Evolutionary conservation across 2,888 invertebrate species (phyloP).

Genomic region (Napeogenes sylphis): DNA sequence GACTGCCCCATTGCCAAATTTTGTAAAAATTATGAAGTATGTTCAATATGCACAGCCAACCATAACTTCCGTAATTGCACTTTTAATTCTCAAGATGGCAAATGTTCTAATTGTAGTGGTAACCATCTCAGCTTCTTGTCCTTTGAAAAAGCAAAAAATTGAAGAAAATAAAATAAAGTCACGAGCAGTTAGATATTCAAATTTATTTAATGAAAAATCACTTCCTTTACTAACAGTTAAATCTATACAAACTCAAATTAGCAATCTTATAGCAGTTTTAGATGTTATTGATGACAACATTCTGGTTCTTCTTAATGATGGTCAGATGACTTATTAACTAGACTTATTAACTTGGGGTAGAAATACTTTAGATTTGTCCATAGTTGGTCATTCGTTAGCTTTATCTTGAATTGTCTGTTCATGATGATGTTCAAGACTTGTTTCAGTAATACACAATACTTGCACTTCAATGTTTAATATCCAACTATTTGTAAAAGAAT

Average conservation of each 20-base stretch:
- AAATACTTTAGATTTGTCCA: conserved; percentile 11
- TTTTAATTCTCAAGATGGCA: conserved; percentile 9
- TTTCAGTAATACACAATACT: too few relatives aligned
- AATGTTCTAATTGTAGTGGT: conserved; percentile 17
- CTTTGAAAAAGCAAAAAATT: too few relatives aligned
- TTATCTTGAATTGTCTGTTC: too few relatives aligned
- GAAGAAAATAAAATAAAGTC: conserved; percentile 17
- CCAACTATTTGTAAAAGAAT: too few relatives aligned
- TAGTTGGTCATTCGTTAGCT: conserved; percentile 10
- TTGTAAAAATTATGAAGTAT: conserved; percentile 22
- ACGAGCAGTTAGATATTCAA: conserved; percentile 3
- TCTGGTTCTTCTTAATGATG: conserved; percentile 9
- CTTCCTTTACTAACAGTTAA: conserved; percentile 8
- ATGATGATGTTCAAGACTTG: too few relatives aligned
- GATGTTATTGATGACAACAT: conserved; percentile 16
- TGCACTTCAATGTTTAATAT: too few relatives aligned
- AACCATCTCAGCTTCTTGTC: conserved; percentile 19
- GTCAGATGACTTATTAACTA: not conserved
- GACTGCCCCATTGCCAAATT: conserved; percentile 26
- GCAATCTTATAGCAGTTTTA: conserved; percentile 9
- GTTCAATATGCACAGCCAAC: too few relatives aligned
- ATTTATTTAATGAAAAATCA: conserved; percentile 14
- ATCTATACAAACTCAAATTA: conserved; percentile 3
- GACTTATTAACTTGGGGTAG: conserved; percentile 13
- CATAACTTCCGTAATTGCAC: too few relatives aligned